phyloP scores from a whole-genome alignment of 2,797 vertebrate genomes.

The Aeoliscus strigatus region DNA sequence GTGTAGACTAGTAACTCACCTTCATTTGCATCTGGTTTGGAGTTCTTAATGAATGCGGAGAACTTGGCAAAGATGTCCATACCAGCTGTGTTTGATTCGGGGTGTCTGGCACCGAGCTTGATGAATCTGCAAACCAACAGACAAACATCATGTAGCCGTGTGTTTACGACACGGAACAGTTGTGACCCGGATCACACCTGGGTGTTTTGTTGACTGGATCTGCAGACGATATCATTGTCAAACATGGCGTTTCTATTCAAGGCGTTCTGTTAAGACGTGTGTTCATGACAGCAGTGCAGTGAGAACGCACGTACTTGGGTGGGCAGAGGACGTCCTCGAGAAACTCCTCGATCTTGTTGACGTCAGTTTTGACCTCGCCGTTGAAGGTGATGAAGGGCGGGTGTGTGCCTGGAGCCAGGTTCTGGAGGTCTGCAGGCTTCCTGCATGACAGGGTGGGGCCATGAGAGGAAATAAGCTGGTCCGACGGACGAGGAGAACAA shows the following conservation, averaged over 20 bases:
- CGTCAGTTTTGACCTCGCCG: constrained; percentile 94
- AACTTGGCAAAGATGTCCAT: constrained; percentile 99
- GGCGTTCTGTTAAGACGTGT: too few species aligned
- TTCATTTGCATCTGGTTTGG: constrained; percentile 93
- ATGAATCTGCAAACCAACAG: constrained; percentile 76
- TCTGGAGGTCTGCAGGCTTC: constrained; percentile 97
- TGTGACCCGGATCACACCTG: too few species aligned
- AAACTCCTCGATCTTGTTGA: constrained; percentile 99
- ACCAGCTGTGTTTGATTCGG: constrained; percentile 95
- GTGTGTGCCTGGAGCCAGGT: constrained; percentile 96
- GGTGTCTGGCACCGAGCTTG: constrained; percentile 91
- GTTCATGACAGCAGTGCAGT: background rate
- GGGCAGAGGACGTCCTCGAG: constrained; percentile 94
- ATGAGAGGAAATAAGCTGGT: background rate
- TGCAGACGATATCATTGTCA: too few species aligned
- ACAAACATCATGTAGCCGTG: constrained; percentile 3
- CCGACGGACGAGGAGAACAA: background rate
- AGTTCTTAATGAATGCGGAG: constrained; percentile 97
- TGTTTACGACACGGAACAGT: too few species aligned
- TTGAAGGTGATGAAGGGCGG: constrained; percentile 98
- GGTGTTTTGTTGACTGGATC: background rate
- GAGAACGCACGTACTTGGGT: constrained; percentile 84
- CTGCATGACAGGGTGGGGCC: constrained; percentile 60
- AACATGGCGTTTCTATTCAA: too few species aligned
- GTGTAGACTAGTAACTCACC: constrained; percentile 68